Conservation (phyloP, 2,888 invertebrate species). For the Drosophila paramelanica region DNA sequence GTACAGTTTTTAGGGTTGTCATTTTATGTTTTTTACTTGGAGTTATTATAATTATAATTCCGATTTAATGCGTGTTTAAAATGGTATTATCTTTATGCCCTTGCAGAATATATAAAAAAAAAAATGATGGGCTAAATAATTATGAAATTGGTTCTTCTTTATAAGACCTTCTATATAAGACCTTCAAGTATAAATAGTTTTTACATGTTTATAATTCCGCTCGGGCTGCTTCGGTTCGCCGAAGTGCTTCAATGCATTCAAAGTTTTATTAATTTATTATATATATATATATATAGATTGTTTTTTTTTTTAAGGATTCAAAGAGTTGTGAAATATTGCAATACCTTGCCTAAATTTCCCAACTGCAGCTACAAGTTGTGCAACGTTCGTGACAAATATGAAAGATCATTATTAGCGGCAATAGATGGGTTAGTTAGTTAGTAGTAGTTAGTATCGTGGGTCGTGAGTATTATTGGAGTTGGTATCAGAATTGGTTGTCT, state of each 20-base stretch:
- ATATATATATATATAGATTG: neutral
- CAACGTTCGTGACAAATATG: conserved; percentile 58
- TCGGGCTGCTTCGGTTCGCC: conserved; percentile 41
- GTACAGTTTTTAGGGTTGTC: conserved; percentile 3
- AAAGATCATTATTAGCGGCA: conserved; percentile 52
- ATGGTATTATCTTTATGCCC: conserved; percentile 9
- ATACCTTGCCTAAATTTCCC: conserved; percentile 84
- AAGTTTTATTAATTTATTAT: neutral
- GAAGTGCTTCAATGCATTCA: conserved; percentile 13
- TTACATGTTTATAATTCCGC: neutral
- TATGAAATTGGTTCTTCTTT: too few species aligned
- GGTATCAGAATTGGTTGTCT: conserved; percentile 15
- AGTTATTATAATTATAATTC: conserved; percentile 12
- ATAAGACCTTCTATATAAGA: too few species aligned
- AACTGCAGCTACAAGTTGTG: conserved; percentile 81
- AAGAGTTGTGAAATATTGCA: conserved; percentile 40
- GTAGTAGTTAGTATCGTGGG: neutral
- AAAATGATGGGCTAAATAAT: too few species aligned
- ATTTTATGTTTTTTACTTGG: neutral
- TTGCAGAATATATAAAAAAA: conserved; percentile 13
- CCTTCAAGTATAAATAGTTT: neutral
- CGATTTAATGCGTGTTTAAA: conserved; percentile 14
- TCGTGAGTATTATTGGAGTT: conserved; percentile 14
- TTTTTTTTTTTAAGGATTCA: conserved; percentile 5
- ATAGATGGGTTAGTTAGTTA: conserved; percentile 19